Evolutionary conservation across 2,888 invertebrate genomes (phyloP), one percentile per base, ranked within the genome.

Genomic region (Trissolcus brochymenae): DNA sequence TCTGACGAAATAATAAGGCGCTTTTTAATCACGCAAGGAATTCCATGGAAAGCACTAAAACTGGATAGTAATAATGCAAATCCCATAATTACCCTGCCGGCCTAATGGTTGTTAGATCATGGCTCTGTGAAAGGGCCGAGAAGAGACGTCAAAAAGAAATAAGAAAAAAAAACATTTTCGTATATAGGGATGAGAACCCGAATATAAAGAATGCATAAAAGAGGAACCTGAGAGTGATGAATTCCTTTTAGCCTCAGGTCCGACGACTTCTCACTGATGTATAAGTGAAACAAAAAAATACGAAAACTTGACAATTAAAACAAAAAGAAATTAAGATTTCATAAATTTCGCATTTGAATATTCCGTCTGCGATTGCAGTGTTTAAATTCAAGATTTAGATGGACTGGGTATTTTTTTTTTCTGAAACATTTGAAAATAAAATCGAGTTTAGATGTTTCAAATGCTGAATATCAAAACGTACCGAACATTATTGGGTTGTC

Each of bases 131-230:
- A 40, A 29, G 56, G 62, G 19, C 17, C n/a, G 21, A 50, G 25
- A 16, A 57, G 17, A 46, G 16, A 25, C n/a, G 35, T 35, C 35
- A 35, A 61, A 49, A 35, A 51, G 25, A 50, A 54, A 19, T n/a
- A 40, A 21, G 40, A 54, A 35, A 17, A 53, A n/a, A 7, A 25
- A 53, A 41, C 13, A 29, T 29, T 57, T 57, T 64, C 25, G 21
- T 13, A 13, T 13, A 13, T 49, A 57, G 65, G 65, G 61, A 59
- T 61, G 65, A 50, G 66, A 73, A 66, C 50, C 41, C 66, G 59
- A 54, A 66, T 66, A 75, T 67, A 59, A 74, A 68, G 75, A 68
- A 75, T 64, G 75, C 50, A 75, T 59, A 55, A 61, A 68, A 68
- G 53, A 68, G 50, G 21, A 68, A 61, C 61, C 70, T 49, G 60